phyloP scores from a whole-genome alignment of 2,888 invertebrate genomes.

The Margaritifera margaritifera region DNA sequence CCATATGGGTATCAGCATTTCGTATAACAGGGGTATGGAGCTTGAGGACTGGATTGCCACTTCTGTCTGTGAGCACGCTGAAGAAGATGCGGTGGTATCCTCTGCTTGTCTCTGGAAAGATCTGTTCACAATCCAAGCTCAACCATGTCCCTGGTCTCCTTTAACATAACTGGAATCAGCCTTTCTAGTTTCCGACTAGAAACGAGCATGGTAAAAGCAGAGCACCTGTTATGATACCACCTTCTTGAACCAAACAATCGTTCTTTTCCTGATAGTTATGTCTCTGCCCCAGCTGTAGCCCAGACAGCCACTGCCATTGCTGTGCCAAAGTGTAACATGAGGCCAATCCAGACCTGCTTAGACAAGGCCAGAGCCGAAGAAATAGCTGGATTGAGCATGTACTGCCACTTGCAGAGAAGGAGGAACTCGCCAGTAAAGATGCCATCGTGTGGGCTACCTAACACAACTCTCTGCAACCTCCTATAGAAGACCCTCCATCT shows the following conservation, averaged over 20 bases:
- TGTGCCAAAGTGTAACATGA: too few species aligned
- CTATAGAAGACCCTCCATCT: background rate
- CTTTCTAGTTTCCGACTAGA: constrained; percentile 13
- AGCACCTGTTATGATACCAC: constrained; percentile 13
- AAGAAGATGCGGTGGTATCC: constrained; percentile 19
- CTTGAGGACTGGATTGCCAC: too few species aligned
- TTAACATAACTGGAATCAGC: constrained; percentile 23
- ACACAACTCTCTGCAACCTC: background rate
- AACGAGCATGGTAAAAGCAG: constrained; percentile 6
- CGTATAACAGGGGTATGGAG: too few species aligned
- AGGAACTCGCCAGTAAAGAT: too few species aligned
- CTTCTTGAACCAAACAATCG: constrained; percentile 4
- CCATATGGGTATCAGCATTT: too few species aligned
- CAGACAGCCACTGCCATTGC: background rate
- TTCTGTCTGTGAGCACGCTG: too few species aligned
- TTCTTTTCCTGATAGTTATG: constrained; percentile 13
- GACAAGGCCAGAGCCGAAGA: too few species aligned
- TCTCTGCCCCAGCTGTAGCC: constrained; percentile 3
- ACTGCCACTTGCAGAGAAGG: too few species aligned
- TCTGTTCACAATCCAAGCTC: constrained; percentile 21
- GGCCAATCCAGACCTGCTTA: too few species aligned
- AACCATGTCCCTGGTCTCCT: constrained; percentile 17
- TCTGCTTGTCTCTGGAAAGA: constrained; percentile 12
- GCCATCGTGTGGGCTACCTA: background rate
- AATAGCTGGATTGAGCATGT: too few species aligned